Evolutionary conservation across 1,140 invertebrate genomes (phyloP).

Genomic region (Lordiphosa stackelbergi): DNA sequence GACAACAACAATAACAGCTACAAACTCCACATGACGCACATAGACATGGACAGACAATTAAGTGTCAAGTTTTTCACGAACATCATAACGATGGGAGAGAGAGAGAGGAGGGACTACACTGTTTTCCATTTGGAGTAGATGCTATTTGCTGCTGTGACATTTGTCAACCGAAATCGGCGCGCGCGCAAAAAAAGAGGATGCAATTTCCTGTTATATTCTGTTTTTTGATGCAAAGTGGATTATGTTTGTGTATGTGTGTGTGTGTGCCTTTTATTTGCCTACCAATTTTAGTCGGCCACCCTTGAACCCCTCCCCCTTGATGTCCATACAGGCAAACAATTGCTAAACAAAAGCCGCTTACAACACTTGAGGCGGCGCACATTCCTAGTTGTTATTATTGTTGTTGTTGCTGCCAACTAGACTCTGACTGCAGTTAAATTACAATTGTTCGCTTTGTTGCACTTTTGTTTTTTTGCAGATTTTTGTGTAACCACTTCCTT

Average conservation of each 20-base stretch:
- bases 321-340: conserved; percentile 51
- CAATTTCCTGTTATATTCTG: conserved; percentile 51
- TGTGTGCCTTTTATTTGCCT: conserved; percentile 59
- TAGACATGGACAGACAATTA: conserved; percentile 58
- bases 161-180: conserved; percentile 56
- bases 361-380: conserved; percentile 69
- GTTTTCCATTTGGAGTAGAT: conserved; percentile 54
- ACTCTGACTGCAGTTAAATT: conserved; percentile 74
- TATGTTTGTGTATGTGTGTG: conserved; percentile 34
- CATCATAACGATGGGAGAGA: conserved; percentile 30
- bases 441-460: conserved; percentile 73
- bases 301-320: background rate
- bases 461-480: conserved; percentile 56
- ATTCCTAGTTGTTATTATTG: conserved; percentile 41
- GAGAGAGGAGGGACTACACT: conserved; percentile 8
- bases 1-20: conserved; percentile 22
- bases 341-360: conserved; percentile 72
- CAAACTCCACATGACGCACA: conserved; percentile 9
- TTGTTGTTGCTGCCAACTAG: conserved; percentile 57
- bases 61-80: conserved; percentile 72
- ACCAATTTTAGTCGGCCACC: conserved; percentile 22
- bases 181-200: conserved; percentile 2
- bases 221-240: conserved; percentile 55
- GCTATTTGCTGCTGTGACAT: conserved; percentile 51
- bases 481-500: conserved; percentile 22